A percentile compares a stretch with the other conserved stretches of the same genome.
phyloP scores from a whole-genome alignment of 2,113 vertebrate genomes.

The Tachysurus vachellii region DNA sequence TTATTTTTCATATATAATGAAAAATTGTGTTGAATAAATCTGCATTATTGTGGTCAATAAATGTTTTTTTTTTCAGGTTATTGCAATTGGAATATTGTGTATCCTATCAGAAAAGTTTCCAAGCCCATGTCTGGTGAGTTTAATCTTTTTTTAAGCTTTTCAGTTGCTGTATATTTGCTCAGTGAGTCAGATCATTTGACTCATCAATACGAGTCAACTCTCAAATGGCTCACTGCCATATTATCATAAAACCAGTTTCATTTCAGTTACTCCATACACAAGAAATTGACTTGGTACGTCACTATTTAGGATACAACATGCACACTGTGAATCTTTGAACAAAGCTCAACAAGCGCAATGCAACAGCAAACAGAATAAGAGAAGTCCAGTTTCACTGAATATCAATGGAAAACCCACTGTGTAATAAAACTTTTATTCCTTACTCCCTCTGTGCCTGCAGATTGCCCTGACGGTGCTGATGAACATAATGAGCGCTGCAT shows the following conservation, averaged over 20 bases:
- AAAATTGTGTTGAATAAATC: not conserved
- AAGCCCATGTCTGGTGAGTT: slow-evolving; percentile 67
- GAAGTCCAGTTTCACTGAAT: not conserved
- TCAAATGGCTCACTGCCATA: not conserved
- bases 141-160: not conserved
- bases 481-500: slow-evolving; percentile 53
- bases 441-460: slow-evolving; percentile 45
- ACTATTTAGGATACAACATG: not conserved
- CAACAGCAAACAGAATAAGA: not conserved
- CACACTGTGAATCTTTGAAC: not conserved
- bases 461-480: slow-evolving; percentile 54
- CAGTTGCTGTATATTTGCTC: not conserved
- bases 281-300: not conserved
- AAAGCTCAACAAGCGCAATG: not conserved
- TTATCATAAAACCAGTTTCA: not conserved
- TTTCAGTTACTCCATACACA: not conserved
- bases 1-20: not conserved
- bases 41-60: not conserved
- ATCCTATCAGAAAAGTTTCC: slow-evolving; percentile 66
- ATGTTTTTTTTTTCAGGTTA: slow-evolving; percentile 55
- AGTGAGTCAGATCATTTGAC: not conserved
- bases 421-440: not conserved
- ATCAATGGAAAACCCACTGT: not conserved
- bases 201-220: not conserved
- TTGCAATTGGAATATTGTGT: slow-evolving; percentile 57